phyloP scores from a whole-genome alignment of 2,113 vertebrate species.

The Procavia capensis region DNA sequence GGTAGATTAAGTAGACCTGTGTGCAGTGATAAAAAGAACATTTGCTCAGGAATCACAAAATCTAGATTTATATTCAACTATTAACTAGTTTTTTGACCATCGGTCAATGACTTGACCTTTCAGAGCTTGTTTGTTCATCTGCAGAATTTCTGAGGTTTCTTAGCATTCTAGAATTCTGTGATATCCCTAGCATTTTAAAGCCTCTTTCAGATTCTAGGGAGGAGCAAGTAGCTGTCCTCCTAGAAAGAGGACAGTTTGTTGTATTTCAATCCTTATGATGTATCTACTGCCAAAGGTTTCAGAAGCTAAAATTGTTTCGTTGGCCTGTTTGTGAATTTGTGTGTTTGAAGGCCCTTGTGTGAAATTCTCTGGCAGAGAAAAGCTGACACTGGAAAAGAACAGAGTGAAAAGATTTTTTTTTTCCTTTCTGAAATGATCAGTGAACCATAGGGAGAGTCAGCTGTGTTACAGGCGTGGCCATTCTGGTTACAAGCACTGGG shows the following conservation, averaged over 20 bases:
- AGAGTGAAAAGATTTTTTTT: not conserved
- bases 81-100: not conserved
- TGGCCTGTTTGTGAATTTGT: constrained; percentile 30
- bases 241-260: constrained; percentile 14
- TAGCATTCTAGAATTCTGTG: not conserved
- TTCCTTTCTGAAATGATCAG: not conserved
- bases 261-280: not conserved
- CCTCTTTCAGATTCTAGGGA: constrained; percentile 45
- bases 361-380: constrained; percentile 60
- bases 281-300: not conserved
- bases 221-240: not conserved
- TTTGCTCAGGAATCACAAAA: constrained; percentile 5
- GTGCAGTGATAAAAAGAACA: not conserved
- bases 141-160: constrained; percentile 34
- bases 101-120: constrained; percentile 23
- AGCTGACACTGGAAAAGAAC: constrained; percentile 21
- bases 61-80: not conserved
- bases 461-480: not conserved
- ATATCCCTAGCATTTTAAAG: constrained; percentile 8
- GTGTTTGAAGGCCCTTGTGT: constrained; percentile 44
- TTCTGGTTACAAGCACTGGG: constrained; percentile 40
- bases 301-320: constrained; percentile 39
- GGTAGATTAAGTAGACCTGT: not conserved
- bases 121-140: constrained; percentile 40
- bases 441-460: constrained; percentile 13